Evolutionary conservation across 2,113 vertebrate species (phyloP).

Genomic region (Apteryx owenii): DNA sequence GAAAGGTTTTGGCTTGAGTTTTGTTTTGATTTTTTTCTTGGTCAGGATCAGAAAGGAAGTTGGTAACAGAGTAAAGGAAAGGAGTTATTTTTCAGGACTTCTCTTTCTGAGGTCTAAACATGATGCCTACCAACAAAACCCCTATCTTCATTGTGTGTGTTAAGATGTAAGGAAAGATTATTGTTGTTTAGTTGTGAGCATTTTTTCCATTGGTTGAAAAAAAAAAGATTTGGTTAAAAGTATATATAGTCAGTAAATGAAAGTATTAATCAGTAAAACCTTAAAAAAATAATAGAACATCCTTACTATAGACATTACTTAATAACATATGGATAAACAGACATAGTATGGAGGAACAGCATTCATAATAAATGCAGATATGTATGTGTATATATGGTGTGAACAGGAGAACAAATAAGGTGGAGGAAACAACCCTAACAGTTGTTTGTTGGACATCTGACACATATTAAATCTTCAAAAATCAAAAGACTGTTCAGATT

Average conservation of each 20-base stretch:
- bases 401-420: not conserved
- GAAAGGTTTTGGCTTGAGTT: not conserved
- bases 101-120: not conserved
- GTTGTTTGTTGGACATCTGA: not conserved
- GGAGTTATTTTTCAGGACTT: not conserved
- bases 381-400: not conserved
- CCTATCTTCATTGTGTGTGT: not conserved
- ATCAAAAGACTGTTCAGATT: not conserved
- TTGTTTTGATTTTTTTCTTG: not conserved
- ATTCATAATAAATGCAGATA: not conserved
- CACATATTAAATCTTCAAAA: not conserved
- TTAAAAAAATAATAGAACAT: not conserved
- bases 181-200: not conserved
- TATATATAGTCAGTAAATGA: not conserved
- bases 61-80: not conserved
- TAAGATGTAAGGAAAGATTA: not conserved
- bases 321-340: not conserved
- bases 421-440: not conserved
- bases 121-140: not conserved
- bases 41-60: not conserved
- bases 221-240: not conserved
- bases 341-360: not conserved
- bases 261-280: not conserved
- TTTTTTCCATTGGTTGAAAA: not conserved
- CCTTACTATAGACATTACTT: not conserved